Conservation (phyloP, 2,113 vertebrate species). For the Mobula hypostoma region DNA sequence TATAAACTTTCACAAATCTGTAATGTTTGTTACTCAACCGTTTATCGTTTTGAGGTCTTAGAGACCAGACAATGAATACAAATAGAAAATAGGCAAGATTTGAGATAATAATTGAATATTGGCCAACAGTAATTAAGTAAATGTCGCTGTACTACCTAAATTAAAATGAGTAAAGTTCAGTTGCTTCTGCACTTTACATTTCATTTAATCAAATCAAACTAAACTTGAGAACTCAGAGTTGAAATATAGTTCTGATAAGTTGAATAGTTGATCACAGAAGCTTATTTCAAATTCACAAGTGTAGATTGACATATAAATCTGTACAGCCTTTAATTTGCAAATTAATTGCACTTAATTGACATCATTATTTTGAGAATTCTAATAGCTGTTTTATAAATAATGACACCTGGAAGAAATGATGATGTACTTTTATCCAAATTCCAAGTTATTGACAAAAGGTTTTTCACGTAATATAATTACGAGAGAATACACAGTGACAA, state of each 20-base stretch:
- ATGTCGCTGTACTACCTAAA: background rate
- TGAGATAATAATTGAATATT: background rate
- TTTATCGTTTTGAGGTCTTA: background rate
- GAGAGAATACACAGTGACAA: background rate
- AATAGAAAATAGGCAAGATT: background rate
- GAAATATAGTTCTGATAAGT: background rate
- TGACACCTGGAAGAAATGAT: background rate
- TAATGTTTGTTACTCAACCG: background rate
- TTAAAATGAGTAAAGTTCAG: background rate
- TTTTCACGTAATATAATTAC: background rate
- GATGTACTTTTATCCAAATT: background rate
- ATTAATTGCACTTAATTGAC: background rate
- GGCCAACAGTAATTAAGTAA: background rate
- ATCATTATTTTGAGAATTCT: background rate
- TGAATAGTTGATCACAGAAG: background rate
- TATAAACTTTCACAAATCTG: background rate
- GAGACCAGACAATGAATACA: background rate
- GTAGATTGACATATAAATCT: background rate
- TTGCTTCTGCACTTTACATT: background rate
- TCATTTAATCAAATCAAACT: background rate
- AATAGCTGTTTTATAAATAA: background rate
- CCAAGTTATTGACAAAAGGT: background rate
- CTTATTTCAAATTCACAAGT: background rate
- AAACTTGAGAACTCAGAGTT: background rate
- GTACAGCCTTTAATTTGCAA: background rate